A percentile compares a stretch with the other conserved stretches of the same genome.
Conservation (phyloP, 2,888 invertebrate species). For the Nomada lathburiana region DNA sequence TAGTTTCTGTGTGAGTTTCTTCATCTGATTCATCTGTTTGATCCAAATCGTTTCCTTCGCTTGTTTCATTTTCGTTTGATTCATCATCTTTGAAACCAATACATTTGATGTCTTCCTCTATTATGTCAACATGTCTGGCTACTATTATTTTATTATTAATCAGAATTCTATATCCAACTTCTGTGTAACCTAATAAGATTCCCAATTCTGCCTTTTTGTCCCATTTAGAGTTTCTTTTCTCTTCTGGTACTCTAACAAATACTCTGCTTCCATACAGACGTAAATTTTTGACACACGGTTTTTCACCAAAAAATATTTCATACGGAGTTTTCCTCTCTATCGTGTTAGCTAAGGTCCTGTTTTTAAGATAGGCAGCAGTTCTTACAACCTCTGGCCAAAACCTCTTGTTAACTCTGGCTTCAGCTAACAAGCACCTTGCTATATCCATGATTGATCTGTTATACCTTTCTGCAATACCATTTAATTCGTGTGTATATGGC, state of each 20-base stretch:
- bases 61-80: background rate
- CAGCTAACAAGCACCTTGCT: slow-evolving; percentile 9
- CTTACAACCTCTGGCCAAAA: slow-evolving; percentile 40
- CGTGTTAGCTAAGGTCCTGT: slow-evolving; percentile 28
- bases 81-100: background rate
- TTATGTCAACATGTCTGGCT: slow-evolving; percentile 11
- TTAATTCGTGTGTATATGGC: too few relatives aligned
- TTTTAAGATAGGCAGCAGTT: slow-evolving; percentile 39
- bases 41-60: background rate
- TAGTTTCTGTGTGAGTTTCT: background rate
- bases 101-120: background rate
- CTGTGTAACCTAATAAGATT: slow-evolving; percentile 54
- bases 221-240: slow-evolving; percentile 33
- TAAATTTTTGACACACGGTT: slow-evolving; percentile 47
- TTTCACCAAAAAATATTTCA: slow-evolving; percentile 32
- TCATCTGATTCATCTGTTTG: background rate
- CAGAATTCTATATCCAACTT: slow-evolving; percentile 55
- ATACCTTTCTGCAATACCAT: too few relatives aligned
- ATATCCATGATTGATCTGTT: slow-evolving; percentile 15
- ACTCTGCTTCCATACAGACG: slow-evolving; percentile 23
- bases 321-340: slow-evolving; percentile 24
- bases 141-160: slow-evolving; percentile 17
- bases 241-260: slow-evolving; percentile 36
- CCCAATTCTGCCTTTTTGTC: slow-evolving; percentile 53
- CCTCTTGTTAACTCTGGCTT: slow-evolving; percentile 4